These are phyloP conservation scores for Xiphophorus couchianus DNA, from an alignment of 2,113 vertebrate genomes.

Conservation along the genomic window DNA sequence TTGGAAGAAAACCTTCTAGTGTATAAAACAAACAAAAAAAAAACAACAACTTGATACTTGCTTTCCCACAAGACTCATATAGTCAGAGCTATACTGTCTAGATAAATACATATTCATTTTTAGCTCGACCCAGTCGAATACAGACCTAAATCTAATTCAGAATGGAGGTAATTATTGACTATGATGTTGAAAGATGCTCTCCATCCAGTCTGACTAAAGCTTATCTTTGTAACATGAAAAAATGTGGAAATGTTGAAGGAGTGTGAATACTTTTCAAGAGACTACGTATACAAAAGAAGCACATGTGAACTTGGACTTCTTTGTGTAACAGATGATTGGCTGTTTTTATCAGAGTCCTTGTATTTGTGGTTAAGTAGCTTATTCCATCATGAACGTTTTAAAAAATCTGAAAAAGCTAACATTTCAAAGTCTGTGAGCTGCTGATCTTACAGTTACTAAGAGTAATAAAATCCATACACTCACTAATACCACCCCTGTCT, in stretches of 20 bases:
- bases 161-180: background rate
- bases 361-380: slow-evolving; percentile 51
- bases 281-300: background rate
- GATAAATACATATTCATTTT: background rate
- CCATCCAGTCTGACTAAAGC: background rate
- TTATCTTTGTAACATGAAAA: background rate
- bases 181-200: background rate
- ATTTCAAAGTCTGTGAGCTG: slow-evolving; percentile 26
- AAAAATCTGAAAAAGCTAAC: background rate
- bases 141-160: background rate
- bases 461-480: slow-evolving; percentile 2
- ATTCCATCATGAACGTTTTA: slow-evolving; percentile 18
- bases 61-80: background rate
- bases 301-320: background rate
- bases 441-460: slow-evolving; percentile 1
- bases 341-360: slow-evolving; percentile 32
- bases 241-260: background rate
- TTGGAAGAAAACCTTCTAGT: background rate
- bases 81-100: background rate
- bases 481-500: background rate
- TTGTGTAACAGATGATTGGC: background rate
- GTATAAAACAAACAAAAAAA: background rate
- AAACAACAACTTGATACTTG: background rate
- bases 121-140: background rate
- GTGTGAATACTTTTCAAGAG: background rate